Evolutionary conservation across 1,140 invertebrate species (phyloP), one percentile per base, ranked within the genome.

Genomic region (Drosophila ercepeae): DNA sequence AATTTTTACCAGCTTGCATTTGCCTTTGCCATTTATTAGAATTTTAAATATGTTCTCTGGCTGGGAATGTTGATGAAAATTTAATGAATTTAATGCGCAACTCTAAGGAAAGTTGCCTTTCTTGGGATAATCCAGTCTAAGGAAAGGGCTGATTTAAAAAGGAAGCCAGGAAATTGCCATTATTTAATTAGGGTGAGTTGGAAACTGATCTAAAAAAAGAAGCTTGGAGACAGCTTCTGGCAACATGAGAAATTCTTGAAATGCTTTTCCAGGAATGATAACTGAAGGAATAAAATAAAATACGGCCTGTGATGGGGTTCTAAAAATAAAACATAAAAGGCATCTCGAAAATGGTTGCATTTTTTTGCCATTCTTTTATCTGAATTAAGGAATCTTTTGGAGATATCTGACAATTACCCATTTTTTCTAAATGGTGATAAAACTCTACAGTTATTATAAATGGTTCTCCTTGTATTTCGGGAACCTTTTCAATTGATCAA

Each of bases 11-110:
- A 57, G 78, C 64, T 60, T 78, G 54, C 74, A 84, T 79, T 84
- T 65, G 52, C 53, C 44, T 67, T 60, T 59, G 52, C 68, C 61
- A 76, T 84, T 86, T 68, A 60, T 86, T 73, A 79, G 75, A 86
- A 84, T 86, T 76, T 76, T 76, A 86, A 86, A 86, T 86, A 84
- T 81, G 81, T 71, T 46, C 27, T 50, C 44, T 61, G 45, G 59
- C 19, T 50, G 74, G 60, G 59, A 68, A 73, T 73, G 72, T 45
- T 78, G 74, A 86, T 84, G 72, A 81, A 84, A 84, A 76, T 84
- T 86, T 86, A 84, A 84, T 84, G 81, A 86, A 84, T 86, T 81
- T 86, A 86, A 84, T 76, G 72, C 71, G 42, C 23, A 39, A 45
- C 64, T 55, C 48, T 21, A 59, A 42, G 49, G 45, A 50, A 44